These are phyloP conservation scores for Pachypanchax playfairii DNA, from an alignment of 2,113 vertebrate genomes.

Conservation along the genomic window DNA sequence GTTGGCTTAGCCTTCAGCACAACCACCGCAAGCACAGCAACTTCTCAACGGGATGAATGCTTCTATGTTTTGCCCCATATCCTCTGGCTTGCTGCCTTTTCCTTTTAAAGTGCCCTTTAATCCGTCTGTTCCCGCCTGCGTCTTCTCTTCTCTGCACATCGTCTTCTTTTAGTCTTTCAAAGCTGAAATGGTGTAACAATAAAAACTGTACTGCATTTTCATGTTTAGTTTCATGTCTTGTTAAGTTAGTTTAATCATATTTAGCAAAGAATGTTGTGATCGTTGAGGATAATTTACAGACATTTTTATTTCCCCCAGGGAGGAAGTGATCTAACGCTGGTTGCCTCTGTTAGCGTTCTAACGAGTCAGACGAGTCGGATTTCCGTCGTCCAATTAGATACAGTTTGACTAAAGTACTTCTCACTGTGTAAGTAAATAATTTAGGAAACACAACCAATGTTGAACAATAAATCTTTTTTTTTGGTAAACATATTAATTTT, in stretches of 20 bases:
- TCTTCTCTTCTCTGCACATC: background rate
- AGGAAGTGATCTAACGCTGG: background rate
- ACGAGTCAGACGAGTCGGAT: background rate
- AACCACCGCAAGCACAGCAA: constrained; percentile 45
- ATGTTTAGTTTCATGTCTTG: background rate
- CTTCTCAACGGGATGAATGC: constrained; percentile 44
- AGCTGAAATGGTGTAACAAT: background rate
- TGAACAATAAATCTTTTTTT: background rate
- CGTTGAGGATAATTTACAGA: background rate
- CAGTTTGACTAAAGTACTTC: background rate
- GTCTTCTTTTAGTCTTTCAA: constrained; percentile 1
- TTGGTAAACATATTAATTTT: too few species aligned
- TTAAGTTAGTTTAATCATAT: constrained; percentile 4
- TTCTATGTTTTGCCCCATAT: constrained; percentile 22
- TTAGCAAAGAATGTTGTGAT: background rate
- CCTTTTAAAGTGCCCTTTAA: constrained; percentile 39
- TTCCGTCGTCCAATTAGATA: constrained; percentile 13
- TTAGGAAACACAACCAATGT: background rate
- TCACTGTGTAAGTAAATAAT: background rate
- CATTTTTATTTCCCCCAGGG: background rate
- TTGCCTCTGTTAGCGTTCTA: background rate
- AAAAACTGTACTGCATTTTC: background rate
- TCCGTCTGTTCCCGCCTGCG: constrained; percentile 18
- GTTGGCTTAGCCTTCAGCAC: constrained; percentile 56
- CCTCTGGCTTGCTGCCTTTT: constrained; percentile 39